These are phyloP conservation scores for Callimorpha dominula DNA, from an alignment of 2,888 invertebrate species.

Conservation along the genomic window DNA sequence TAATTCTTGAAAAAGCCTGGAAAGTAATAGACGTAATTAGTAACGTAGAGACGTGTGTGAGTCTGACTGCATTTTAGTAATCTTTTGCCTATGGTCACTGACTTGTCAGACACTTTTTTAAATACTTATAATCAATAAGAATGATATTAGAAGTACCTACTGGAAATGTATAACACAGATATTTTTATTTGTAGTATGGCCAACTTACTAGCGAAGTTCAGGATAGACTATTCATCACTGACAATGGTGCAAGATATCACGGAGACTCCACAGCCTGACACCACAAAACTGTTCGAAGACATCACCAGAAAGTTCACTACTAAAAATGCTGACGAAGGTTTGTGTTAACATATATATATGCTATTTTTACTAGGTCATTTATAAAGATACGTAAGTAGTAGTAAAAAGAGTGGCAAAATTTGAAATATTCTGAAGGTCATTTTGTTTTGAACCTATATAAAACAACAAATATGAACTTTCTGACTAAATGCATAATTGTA, in stretches of 20 bases:
- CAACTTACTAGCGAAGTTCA: slow-evolving; percentile 95
- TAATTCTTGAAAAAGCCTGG: not conserved
- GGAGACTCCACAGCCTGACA: slow-evolving; percentile 92
- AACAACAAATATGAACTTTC: too few species aligned
- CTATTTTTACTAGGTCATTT: too few species aligned
- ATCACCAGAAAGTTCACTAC: slow-evolving; percentile 90
- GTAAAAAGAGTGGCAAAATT: too few species aligned
- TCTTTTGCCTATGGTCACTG: not conserved
- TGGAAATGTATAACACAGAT: too few species aligned
- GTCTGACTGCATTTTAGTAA: not conserved
- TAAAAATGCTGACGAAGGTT: slow-evolving; percentile 66
- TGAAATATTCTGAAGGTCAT: too few species aligned
- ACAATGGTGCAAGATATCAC: slow-evolving; percentile 96
- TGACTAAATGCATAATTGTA: not conserved
- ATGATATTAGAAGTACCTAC: too few species aligned
- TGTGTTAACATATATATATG: not conserved
- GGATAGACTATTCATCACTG: slow-evolving; percentile 96
- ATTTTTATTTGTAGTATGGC: slow-evolving; percentile 91
- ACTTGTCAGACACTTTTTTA: not conserved
- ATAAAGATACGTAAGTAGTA: too few species aligned
- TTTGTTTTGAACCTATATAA: too few species aligned
- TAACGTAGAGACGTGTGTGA: not conserved
- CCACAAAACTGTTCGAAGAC: slow-evolving; percentile 91
- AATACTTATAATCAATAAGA: not conserved
- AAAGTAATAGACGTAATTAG: not conserved